A percentile compares a stretch with the other conserved stretches of the same genome.
Evolutionary conservation across 2,797 vertebrate species (phyloP).

Genomic region (Capromys pilorides): DNA sequence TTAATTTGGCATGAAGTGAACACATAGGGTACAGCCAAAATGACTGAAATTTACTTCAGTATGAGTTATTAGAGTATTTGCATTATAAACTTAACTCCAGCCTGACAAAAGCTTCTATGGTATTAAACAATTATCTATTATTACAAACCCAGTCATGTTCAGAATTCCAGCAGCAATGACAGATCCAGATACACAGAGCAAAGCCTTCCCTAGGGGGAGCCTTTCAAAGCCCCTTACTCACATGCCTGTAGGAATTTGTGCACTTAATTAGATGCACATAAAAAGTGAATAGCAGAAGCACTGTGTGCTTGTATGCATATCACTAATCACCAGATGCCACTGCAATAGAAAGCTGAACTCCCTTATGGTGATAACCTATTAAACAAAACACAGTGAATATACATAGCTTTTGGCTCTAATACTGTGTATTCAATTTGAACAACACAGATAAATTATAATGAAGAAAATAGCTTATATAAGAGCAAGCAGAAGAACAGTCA

Average conservation of each 20-base stretch:
- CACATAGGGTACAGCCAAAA: not conserved
- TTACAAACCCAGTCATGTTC: constrained; percentile 20
- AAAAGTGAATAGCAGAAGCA: constrained; percentile 56
- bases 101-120: constrained; percentile 9
- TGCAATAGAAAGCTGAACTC: constrained; percentile 34
- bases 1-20: constrained; percentile 43
- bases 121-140: constrained; percentile 3
- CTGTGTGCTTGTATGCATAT: constrained; percentile 48
- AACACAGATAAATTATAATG: not conserved
- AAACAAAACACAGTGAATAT: not conserved
- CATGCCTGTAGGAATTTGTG: constrained; percentile 73
- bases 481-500: not conserved
- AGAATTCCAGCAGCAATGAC: constrained; percentile 55
- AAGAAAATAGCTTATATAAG: not conserved
- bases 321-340: constrained; percentile 71
- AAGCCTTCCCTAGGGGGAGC: constrained; percentile 55
- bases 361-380: not conserved
- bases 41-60: constrained; percentile 27
- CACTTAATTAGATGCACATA: constrained; percentile 75
- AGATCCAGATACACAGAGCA: constrained; percentile 33
- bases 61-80: constrained; percentile 52
- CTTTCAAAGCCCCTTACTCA: constrained; percentile 73
- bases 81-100: constrained; percentile 10
- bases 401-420: not conserved
- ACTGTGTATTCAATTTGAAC: not conserved